phyloP scores from a whole-genome alignment of 1,140 invertebrate species.

The Epicauta chinensis region DNA sequence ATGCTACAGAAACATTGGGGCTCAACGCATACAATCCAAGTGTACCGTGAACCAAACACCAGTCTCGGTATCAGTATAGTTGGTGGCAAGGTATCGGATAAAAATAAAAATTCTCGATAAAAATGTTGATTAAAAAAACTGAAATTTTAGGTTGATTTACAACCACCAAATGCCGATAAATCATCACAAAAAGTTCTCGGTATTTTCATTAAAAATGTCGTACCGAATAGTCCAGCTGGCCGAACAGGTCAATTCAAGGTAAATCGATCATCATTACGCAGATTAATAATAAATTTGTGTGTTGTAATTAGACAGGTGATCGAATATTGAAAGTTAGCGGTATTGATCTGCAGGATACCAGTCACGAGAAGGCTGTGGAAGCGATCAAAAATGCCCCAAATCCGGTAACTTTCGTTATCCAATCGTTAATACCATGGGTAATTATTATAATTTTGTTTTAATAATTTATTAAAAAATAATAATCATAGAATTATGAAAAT shows the following conservation, averaged over 20 bases:
- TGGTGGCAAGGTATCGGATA: conserved; percentile 76
- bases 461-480: background rate
- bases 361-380: conserved; percentile 93
- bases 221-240: conserved; percentile 91
- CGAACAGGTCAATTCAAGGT: conserved; percentile 81
- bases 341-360: conserved; percentile 79
- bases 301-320: conserved; percentile 67
- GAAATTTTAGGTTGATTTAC: conserved; percentile 51
- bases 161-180: conserved; percentile 39
- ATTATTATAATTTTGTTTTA: conserved; percentile 5
- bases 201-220: conserved; percentile 97
- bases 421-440: conserved; percentile 82
- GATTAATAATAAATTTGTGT: background rate
- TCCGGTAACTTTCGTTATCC: conserved; percentile 86
- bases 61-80: conserved; percentile 95
- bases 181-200: conserved; percentile 62
- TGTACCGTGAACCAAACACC: conserved; percentile 63
- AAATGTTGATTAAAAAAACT: background rate
- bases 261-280: conserved; percentile 19
- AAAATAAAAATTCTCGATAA: background rate
- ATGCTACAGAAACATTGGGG: conserved; percentile 79
- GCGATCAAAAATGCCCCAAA: conserved; percentile 87
- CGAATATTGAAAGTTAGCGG: conserved; percentile 91
- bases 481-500: conserved; percentile 4
- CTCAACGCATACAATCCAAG: conserved; percentile 65